Evolutionary conservation across 2,113 vertebrate species (phyloP).

Genomic region (Platysteira castanea): DNA sequence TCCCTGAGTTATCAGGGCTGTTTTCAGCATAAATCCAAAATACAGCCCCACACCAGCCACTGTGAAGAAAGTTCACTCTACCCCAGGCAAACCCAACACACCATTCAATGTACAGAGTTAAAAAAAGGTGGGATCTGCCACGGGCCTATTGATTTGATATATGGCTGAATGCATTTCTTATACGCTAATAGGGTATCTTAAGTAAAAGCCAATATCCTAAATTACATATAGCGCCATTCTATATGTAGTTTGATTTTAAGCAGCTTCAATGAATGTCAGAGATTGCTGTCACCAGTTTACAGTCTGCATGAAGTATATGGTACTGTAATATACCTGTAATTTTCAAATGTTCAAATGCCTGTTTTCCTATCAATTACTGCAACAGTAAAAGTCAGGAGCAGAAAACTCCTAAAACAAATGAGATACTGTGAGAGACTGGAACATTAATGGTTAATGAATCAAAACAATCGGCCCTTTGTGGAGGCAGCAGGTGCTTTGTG

Average conservation of each 20-base stretch:
- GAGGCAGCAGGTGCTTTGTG: neutral
- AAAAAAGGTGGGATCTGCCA: neutral
- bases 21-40: neutral
- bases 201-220: neutral
- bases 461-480: fast-evolving
- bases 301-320: neutral
- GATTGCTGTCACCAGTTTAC: neutral
- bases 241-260: neutral
- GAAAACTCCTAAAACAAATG: neutral
- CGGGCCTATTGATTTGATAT: neutral
- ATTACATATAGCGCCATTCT: neutral
- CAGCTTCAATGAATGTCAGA: neutral
- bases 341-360: neutral
- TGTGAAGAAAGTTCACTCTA: neutral
- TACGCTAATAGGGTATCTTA: neutral
- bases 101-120: neutral
- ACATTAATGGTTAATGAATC: neutral
- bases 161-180: neutral
- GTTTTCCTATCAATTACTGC: neutral
- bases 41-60: neutral
- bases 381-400: neutral
- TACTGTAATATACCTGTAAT: neutral
- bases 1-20: neutral
- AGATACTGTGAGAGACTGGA: neutral
- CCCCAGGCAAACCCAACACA: neutral